Evolutionary conservation across 2,797 vertebrate genomes (phyloP).

Genomic region (Falco novaeseelandiae): DNA sequence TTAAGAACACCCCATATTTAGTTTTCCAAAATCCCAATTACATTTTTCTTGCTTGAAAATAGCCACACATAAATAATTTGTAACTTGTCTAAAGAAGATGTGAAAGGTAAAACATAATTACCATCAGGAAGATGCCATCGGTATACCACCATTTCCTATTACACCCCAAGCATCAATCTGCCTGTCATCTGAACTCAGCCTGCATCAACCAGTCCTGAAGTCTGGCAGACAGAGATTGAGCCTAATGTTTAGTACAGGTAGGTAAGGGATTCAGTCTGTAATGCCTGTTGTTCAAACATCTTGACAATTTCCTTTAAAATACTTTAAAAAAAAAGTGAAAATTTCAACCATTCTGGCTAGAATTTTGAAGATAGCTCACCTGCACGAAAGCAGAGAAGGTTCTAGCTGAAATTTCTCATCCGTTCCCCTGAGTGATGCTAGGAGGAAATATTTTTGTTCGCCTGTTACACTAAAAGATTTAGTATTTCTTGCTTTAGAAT

Average conservation of each 20-base stretch:
- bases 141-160: accelerated
- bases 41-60: not conserved
- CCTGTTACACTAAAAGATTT: not conserved
- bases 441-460: not conserved
- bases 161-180: not conserved
- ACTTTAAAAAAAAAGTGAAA: not conserved
- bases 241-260: not conserved
- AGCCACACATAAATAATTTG: not conserved
- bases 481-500: not conserved
- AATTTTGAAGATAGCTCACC: not conserved
- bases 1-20: not conserved
- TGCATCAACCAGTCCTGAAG: not conserved
- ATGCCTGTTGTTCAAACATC: too few species aligned
- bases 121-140: not conserved
- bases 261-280: not conserved
- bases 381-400: not conserved
- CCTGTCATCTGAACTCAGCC: not conserved
- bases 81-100: not conserved
- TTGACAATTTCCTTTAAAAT: not conserved
- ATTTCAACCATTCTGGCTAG: not conserved
- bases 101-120: not conserved
- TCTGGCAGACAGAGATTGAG: not conserved
- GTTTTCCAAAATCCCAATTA: not conserved
- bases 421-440: not conserved
- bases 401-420: not conserved